phyloP scores from a whole-genome alignment of 2,888 invertebrate genomes.

The Octonoba sinensis region DNA sequence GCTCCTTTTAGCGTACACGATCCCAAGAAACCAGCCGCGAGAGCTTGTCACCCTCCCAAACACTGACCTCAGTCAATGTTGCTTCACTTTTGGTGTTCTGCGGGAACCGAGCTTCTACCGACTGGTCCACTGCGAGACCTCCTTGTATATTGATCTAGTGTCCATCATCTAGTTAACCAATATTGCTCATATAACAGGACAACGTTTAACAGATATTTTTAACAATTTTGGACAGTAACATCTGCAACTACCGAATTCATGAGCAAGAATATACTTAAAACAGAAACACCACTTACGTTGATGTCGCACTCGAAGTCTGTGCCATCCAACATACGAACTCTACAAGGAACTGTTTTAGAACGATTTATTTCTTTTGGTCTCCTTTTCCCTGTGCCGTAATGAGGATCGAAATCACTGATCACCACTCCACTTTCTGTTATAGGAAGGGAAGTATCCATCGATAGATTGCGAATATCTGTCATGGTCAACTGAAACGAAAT shows the following conservation, averaged over 20 bases:
- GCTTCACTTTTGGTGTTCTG: too few species aligned
- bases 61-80: too few species aligned
- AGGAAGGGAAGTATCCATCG: conserved; percentile 49
- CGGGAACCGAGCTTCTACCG: too few species aligned
- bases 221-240: background rate
- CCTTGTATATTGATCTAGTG: too few species aligned
- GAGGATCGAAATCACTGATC: conserved; percentile 46
- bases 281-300: conserved; percentile 78
- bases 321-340: conserved; percentile 87
- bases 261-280: too few species aligned
- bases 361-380: conserved; percentile 22
- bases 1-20: too few species aligned
- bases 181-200: background rate
- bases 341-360: conserved; percentile 78
- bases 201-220: background rate
- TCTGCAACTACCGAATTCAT: background rate
- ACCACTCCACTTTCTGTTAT: conserved; percentile 54
- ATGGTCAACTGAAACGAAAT: conserved; percentile 20
- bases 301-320: conserved; percentile 84
- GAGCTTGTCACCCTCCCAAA: too few species aligned
- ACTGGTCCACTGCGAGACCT: too few species aligned
- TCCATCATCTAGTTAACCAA: too few species aligned
- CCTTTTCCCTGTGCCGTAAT: conserved; percentile 27
- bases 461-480: conserved; percentile 34
- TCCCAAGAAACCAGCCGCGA: too few species aligned